Conservation (phyloP, 2,888 invertebrate genomes). For the Rugalucina vietnamica region DNA sequence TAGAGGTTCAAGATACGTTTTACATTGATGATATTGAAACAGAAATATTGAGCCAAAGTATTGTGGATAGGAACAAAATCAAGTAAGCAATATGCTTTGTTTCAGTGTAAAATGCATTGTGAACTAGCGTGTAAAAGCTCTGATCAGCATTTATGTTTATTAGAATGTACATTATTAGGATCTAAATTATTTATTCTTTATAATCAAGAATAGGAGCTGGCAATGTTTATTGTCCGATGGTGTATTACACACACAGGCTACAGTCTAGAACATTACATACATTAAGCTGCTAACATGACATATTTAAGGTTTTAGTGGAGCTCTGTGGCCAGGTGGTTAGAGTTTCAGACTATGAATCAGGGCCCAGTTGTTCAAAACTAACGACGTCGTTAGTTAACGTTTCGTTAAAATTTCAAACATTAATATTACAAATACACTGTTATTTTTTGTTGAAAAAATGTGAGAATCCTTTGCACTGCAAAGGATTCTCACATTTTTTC, state of each 20-base stretch:
- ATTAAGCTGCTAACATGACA: background rate
- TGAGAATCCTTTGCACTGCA: too few relatives aligned
- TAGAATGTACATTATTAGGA: slow-evolving; percentile 1
- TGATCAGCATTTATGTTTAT: background rate
- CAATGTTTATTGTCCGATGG: background rate
- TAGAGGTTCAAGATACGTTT: background rate
- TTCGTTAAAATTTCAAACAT: background rate
- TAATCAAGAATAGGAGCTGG: background rate
- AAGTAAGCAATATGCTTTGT: too few relatives aligned
- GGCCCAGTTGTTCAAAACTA: too few relatives aligned
- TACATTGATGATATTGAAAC: background rate
- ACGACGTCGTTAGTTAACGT: too few relatives aligned
- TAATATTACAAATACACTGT: background rate
- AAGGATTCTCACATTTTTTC: too few relatives aligned
- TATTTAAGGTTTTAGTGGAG: background rate
- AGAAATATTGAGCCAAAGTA: background rate
- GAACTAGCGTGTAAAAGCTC: background rate
- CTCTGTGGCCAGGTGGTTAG: background rate
- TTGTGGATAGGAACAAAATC: background rate
- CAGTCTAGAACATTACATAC: background rate
- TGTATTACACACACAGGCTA: background rate
- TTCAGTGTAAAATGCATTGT: background rate
- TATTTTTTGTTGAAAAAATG: background rate
- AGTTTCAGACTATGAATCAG: background rate
- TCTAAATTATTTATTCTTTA: slow-evolving; percentile 4